Percentiles rank a stretch among this genome's conserved stretches.
phyloP scores from a whole-genome alignment of 2,888 invertebrate species.

The Torymus tubicola region DNA sequence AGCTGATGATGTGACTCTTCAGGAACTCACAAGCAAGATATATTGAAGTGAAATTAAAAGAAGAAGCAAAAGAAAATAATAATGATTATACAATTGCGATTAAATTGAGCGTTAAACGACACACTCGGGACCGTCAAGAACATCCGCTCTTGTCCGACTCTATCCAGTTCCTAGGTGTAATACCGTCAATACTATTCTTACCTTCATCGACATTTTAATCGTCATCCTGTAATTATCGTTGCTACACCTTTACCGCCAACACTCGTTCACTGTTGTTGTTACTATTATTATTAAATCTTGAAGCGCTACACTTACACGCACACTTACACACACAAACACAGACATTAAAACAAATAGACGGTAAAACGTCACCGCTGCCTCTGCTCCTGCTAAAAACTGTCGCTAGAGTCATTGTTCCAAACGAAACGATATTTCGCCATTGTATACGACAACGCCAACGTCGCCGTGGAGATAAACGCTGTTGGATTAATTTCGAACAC shows the following conservation, averaged over 20 bases:
- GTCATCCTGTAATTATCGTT: constrained; percentile 32
- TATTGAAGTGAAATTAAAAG: neutral
- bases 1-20: constrained; percentile 2
- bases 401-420: no score
- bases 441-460: constrained; percentile 12
- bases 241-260: constrained; percentile 12
- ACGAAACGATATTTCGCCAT: constrained; percentile 4
- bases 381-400: no score
- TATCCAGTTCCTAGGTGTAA: constrained; percentile 57
- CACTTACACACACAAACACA: no score
- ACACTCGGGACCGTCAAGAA: constrained; percentile 35
- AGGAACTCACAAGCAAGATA: neutral
- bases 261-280: constrained; percentile 45
- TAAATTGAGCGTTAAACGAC: constrained; percentile 21
- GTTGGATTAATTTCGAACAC: constrained; percentile 35
- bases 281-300: constrained; percentile 42
- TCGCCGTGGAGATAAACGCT: constrained; percentile 24
- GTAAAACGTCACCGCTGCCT: neutral
- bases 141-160: constrained; percentile 45
- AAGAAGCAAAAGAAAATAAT: no score
- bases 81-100: neutral
- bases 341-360: neutral
- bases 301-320: neutral
- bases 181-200: constrained; percentile 47
- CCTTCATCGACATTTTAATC: constrained; percentile 42